phyloP scores from a whole-genome alignment of 1,140 invertebrate genomes.

The Anastrepha obliqua region DNA sequence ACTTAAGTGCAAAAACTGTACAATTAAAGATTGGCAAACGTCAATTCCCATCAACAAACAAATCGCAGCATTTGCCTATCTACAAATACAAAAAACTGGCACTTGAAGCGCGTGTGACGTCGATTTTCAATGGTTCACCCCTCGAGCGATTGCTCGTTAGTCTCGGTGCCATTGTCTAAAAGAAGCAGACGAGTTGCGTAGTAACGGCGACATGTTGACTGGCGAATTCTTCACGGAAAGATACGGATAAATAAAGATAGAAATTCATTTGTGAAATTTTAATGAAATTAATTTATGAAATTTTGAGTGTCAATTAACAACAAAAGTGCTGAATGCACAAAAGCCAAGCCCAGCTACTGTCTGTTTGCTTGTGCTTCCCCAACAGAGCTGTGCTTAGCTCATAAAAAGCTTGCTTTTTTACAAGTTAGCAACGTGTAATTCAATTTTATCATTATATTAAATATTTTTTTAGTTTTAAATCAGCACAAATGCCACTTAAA shows the following conservation, averaged over 20 bases:
- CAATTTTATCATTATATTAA: not conserved
- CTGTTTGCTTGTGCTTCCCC: not conserved
- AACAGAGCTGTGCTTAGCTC: not conserved
- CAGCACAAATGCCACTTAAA: conserved; percentile 10
- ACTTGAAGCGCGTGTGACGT: conserved; percentile 31
- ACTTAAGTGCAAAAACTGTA: not conserved
- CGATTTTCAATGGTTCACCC: not conserved
- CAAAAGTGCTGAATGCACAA: not conserved
- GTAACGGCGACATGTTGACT: not conserved
- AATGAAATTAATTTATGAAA: too few relatives aligned
- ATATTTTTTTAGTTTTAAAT: not conserved
- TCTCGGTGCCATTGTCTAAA: not conserved
- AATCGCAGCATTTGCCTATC: not conserved
- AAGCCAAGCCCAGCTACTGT: not conserved
- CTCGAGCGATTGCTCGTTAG: not conserved
- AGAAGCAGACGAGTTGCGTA: not conserved
- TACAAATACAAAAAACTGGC: not conserved
- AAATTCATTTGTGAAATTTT: not conserved
- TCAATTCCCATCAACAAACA: not conserved
- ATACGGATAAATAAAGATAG: not conserved
- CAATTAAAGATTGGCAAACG: conserved; percentile 20
- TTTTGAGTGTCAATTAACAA: too few relatives aligned
- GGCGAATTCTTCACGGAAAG: not conserved
- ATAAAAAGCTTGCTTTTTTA: not conserved
- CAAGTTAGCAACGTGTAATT: not conserved